Base-by-base conservation (phyloP, 2,797 vertebrate genomes). In the Orientallactaga sibirica region DNA sequence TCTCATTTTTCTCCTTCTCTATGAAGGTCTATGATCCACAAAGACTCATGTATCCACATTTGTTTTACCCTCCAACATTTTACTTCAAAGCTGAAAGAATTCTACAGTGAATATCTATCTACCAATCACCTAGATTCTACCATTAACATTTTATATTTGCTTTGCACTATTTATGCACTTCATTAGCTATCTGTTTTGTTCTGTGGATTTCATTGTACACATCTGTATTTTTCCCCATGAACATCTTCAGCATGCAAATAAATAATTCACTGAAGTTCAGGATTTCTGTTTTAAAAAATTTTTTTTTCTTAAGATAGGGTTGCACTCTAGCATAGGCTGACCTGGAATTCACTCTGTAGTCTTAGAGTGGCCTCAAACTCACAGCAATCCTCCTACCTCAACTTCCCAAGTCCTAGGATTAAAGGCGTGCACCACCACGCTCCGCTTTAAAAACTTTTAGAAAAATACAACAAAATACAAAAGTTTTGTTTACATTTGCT, bases 151-250 rank as follows among this genome's bases (percentile, higher is more conserved):
- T 80, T 86, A 37, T 12, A 89, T 10, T 20, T 94, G 74, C 64
- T 88, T 90, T 79, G 43, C 75, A 93, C 80, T 27, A 85, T 15
- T 78, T 79, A 90, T 67, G 52, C n/a, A 85, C 55, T 24, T 79
- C 10, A 68, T 91, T 93, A 88, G 74, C 7, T 27, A 78, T 55
- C 62, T 75, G 78, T 90, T 92, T 87, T 61, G 55, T 58, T 74
- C 71, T 48, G 91, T n/a, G 16, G n/a, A 94, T 86, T 78, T 92
- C 78, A 95, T 27, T 81, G 27, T 3, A 93, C 70, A 25, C 82
- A 86, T 18, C 20, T 2, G 16, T 55, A 5, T 41, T 89, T 41
- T 88, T 86, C 20, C 62, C 75, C 52, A 87, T 55, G 89, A 92
- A 91, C 25, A 70, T 71, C 15, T 88, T 88, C 22, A 78, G 24